Percentiles rank a stretch among this genome's conserved stretches.
Conservation (phyloP, 2,888 invertebrate genomes). For the Chaitophorus viminalis region DNA sequence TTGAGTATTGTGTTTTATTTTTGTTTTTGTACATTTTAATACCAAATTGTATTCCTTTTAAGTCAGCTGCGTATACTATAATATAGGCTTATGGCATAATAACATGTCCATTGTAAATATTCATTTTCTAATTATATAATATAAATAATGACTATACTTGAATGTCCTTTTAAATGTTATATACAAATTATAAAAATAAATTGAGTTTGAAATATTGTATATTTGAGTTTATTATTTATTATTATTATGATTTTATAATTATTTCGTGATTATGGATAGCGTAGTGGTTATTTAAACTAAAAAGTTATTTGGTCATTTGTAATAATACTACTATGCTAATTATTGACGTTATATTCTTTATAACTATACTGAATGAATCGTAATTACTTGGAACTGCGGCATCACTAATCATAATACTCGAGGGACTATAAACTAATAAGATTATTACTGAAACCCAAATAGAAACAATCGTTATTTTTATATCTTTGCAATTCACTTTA, state of each 20-base stretch:
- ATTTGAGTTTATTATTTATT: background rate
- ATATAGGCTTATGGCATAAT: slow-evolving; percentile 19
- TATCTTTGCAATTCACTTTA: slow-evolving; percentile 8
- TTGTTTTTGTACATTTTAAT: slow-evolving; percentile 16
- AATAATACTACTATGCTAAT: background rate
- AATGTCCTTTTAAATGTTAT: slow-evolving; percentile 42
- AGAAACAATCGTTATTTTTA: slow-evolving; percentile 26
- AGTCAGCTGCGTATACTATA: slow-evolving; percentile 32
- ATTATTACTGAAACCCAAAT: background rate
- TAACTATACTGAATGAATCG: background rate
- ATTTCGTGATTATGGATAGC: background rate
- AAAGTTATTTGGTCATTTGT: too few relatives aligned
- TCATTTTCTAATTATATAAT: slow-evolving; percentile 29
- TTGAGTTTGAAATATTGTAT: background rate
- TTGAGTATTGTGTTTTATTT: background rate
- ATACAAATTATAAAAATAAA: slow-evolving; percentile 43
- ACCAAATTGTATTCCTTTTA: slow-evolving; percentile 24
- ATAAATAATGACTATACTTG: slow-evolving; percentile 33
- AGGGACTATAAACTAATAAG: background rate
- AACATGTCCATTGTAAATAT: slow-evolving; percentile 40
- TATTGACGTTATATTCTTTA: background rate
- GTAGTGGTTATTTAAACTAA: background rate
- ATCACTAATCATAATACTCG: background rate
- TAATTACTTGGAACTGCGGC: background rate
- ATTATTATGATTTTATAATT: background rate